Percentiles rank a stretch among this genome's conserved stretches.
phyloP scores from a whole-genome alignment of 2,797 vertebrate genomes.

The Clarias fuscus region DNA sequence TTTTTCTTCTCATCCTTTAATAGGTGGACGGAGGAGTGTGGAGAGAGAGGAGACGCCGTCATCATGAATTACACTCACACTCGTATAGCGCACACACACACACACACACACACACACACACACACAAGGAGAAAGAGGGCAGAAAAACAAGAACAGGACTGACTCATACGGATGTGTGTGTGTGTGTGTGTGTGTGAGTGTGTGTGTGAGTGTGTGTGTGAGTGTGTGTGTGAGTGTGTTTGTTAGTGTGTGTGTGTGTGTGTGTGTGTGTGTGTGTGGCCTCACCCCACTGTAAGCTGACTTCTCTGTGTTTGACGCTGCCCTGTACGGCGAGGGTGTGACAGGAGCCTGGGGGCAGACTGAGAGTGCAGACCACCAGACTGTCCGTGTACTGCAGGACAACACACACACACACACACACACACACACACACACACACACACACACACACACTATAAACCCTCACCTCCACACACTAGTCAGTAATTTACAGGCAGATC shows the following conservation, averaged over 20 bases:
- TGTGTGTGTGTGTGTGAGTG: conserved; percentile 4
- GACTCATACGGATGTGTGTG: conserved; percentile 3
- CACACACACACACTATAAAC: neutral
- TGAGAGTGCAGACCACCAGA: conserved; percentile 85
- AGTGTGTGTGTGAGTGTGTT: conserved; percentile 13
- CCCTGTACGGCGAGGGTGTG: conserved; percentile 84
- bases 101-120: neutral
- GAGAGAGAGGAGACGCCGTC: neutral
- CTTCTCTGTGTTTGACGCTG: conserved; percentile 94
- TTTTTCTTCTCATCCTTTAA: conserved; percentile 14
- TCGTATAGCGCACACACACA: neutral
- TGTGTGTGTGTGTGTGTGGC: neutral
- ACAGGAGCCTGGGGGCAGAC: conserved; percentile 89
- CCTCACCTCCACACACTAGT: neutral
- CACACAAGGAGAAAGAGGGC: neutral
- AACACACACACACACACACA: conserved; percentile 4
- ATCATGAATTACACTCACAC: conserved; percentile 12
- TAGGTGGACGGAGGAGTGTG: neutral
- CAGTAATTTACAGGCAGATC: neutral
- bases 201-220: neutral
- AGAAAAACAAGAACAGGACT: conserved; percentile 42
- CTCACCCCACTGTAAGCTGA: conserved; percentile 96
- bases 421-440: conserved; percentile 8
- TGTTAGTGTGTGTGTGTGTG: neutral
- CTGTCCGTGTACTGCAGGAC: conserved; percentile 84